Conservation (phyloP, 2,113 vertebrate species). For the Laticauda colubrina region DNA sequence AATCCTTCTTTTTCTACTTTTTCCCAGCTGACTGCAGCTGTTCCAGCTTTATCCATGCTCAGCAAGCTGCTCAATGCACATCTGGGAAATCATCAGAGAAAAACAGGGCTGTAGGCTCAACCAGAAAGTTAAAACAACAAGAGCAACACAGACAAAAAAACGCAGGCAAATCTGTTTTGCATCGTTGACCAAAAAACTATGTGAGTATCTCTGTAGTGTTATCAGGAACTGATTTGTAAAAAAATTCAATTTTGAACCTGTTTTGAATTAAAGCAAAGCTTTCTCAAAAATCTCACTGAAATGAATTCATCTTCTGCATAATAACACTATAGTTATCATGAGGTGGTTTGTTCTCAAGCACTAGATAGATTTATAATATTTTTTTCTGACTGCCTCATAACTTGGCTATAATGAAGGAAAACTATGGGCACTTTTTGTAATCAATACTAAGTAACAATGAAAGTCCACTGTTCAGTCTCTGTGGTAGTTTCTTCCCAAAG, state of each 20-base stretch:
- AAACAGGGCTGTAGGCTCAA: neutral
- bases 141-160: neutral
- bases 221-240: neutral
- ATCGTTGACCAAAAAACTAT: neutral
- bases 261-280: neutral
- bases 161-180: neutral
- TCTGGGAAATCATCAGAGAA: neutral
- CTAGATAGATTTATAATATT: neutral
- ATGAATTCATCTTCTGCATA: neutral
- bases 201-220: neutral
- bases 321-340: neutral
- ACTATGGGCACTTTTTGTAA: neutral
- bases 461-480: conserved; percentile 20
- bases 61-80: neutral
- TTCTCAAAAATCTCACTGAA: neutral
- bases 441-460: conserved; percentile 37
- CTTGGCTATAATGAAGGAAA: neutral
- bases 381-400: neutral
- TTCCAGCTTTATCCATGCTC: neutral
- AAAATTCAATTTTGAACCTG: neutral
- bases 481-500: conserved; percentile 40
- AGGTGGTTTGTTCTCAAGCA: neutral
- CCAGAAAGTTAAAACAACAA: neutral
- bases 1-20: neutral
- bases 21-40: neutral